These are phyloP conservation scores for Lophochroa leadbeateri DNA, from an alignment of 2,113 vertebrate genomes.

Conservation along the genomic window DNA sequence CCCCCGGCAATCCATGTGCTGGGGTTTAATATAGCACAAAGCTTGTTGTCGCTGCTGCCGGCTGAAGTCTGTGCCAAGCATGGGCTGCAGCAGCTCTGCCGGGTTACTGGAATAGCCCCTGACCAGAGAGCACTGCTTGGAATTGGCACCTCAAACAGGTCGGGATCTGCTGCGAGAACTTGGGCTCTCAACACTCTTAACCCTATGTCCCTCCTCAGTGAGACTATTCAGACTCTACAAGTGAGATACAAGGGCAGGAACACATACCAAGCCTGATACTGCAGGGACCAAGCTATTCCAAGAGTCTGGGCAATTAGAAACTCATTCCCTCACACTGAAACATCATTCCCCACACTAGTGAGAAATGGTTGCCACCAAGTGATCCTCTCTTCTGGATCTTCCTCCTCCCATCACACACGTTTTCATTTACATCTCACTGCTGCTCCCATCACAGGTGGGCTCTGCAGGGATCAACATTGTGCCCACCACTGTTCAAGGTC, in stretches of 20 bases:
- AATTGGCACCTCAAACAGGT: background rate
- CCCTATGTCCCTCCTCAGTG: background rate
- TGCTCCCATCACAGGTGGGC: background rate
- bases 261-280: background rate
- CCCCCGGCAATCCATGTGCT: background rate
- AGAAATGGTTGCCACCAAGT: background rate
- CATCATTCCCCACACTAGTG: background rate
- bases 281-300: background rate
- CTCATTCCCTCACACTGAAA: background rate
- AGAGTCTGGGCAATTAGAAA: background rate
- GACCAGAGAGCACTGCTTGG: background rate
- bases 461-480: background rate
- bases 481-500: background rate
- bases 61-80: fast-evolving
- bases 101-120: background rate
- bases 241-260: fast-evolving
- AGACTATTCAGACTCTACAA: background rate
- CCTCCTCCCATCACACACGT: background rate
- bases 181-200: fast-evolving
- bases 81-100: fast-evolving
- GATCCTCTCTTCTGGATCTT: background rate
- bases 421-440: background rate
- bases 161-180: background rate
- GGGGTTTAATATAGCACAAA: background rate
- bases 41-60: fast-evolving